Percentiles rank a stretch among this genome's conserved stretches.
These are phyloP conservation scores for Rosalia funebris DNA, from an alignment of 2,888 invertebrate genomes.

Conservation along the genomic window DNA sequence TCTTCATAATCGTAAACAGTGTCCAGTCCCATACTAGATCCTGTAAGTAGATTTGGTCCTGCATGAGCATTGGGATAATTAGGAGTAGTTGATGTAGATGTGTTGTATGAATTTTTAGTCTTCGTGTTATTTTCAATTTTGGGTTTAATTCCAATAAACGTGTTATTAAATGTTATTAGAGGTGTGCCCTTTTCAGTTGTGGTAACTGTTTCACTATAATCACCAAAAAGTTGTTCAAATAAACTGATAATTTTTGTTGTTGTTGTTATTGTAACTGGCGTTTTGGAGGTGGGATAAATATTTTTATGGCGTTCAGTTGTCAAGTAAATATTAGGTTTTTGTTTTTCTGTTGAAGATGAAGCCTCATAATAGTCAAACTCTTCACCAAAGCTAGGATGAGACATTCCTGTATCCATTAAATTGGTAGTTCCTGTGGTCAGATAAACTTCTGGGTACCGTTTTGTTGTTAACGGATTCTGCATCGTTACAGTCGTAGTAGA, in stretches of 20 bases:
- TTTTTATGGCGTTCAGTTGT: constrained; percentile 50
- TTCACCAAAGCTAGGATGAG: constrained; percentile 58
- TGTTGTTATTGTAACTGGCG: constrained; percentile 58
- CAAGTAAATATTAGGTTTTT: constrained; percentile 47
- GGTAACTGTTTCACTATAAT: constrained; percentile 59
- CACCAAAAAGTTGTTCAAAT: constrained; percentile 63
- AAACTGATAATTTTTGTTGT: constrained; percentile 59
- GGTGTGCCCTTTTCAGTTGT: constrained; percentile 43
- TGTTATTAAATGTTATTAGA: constrained; percentile 47
- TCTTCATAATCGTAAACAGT: constrained; percentile 57
- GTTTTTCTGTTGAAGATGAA: constrained; percentile 36
- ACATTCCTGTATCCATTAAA: constrained; percentile 57
- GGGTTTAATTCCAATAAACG: constrained; percentile 42
- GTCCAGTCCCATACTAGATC: constrained; percentile 52
- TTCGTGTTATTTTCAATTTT: constrained; percentile 39
- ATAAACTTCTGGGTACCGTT: constrained; percentile 45
- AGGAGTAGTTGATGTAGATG: constrained; percentile 35
- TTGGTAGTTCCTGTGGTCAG: constrained; percentile 53
- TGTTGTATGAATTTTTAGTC: constrained; percentile 41
- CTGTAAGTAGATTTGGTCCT: constrained; percentile 49
- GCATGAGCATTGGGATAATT: constrained; percentile 46
- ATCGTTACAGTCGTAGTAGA: constrained; percentile 52
- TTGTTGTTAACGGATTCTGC: constrained; percentile 45
- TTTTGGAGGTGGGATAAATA: constrained; percentile 51
- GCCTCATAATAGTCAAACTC: constrained; percentile 54